phyloP scores from a whole-genome alignment of 1,140 invertebrate genomes.

The Drosophila tsacasi region DNA sequence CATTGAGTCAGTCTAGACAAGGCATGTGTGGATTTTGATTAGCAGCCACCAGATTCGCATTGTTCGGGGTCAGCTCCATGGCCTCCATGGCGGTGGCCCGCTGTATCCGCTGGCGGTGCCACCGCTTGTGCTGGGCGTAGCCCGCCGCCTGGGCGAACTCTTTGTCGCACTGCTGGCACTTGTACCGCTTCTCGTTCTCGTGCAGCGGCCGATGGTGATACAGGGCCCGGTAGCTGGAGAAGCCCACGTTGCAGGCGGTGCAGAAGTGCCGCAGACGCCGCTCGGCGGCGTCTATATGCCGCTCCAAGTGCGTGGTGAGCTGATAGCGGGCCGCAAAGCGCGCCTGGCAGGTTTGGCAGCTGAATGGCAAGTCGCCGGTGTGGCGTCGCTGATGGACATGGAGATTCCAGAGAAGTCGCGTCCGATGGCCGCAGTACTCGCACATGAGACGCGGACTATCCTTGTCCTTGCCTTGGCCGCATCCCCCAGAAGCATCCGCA shows the following conservation, averaged over 20 bases:
- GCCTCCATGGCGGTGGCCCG: slow-evolving; percentile 18
- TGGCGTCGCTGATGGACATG: slow-evolving; percentile 89
- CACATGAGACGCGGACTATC: slow-evolving; percentile 60
- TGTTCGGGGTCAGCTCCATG: background rate
- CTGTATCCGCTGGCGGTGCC: slow-evolving; percentile 54
- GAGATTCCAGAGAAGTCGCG: slow-evolving; percentile 59
- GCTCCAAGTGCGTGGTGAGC: slow-evolving; percentile 62
- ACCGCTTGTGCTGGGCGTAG: slow-evolving; percentile 69
- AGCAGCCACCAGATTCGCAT: background rate
- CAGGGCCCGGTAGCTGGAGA: slow-evolving; percentile 59
- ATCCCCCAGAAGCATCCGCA: background rate
- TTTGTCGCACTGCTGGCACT: slow-evolving; percentile 87
- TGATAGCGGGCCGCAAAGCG: slow-evolving; percentile 87
- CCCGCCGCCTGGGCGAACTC: slow-evolving; percentile 69
- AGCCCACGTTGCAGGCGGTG: slow-evolving; percentile 61
- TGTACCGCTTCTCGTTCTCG: slow-evolving; percentile 91
- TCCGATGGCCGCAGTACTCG: slow-evolving; percentile 68
- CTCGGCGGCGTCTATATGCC: slow-evolving; percentile 39
- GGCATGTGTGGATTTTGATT: background rate
- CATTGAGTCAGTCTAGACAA: background rate
- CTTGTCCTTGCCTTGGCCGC: background rate
- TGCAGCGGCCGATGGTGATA: slow-evolving; percentile 91
- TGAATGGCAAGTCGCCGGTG: slow-evolving; percentile 90
- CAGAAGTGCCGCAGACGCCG: slow-evolving; percentile 51
- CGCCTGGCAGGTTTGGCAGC: slow-evolving; percentile 89